Conservation (phyloP, 1,140 invertebrate genomes). For the Lethocerus indicus region DNA sequence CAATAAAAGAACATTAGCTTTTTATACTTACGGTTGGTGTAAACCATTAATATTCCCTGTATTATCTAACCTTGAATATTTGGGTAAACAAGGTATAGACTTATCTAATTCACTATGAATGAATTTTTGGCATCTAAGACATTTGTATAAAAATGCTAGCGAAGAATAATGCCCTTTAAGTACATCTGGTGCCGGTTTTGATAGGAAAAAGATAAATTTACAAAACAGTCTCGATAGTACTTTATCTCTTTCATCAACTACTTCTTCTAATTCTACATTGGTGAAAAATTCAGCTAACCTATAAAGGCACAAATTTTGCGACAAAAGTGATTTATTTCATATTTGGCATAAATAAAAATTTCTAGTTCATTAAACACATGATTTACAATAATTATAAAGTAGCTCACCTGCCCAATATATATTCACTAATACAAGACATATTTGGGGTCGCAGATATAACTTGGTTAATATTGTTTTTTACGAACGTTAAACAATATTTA, state of each 20-base stretch:
- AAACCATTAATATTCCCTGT: too few relatives aligned
- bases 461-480: conserved; percentile 60
- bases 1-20: too few relatives aligned
- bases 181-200: conserved; percentile 48
- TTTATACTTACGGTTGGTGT: too few relatives aligned
- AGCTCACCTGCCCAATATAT: conserved; percentile 45
- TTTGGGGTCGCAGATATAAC: conserved; percentile 61
- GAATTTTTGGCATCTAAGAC: conserved; percentile 40
- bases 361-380: background rate
- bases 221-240: conserved; percentile 66
- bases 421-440: conserved; percentile 65
- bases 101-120: conserved; percentile 13
- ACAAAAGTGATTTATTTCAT: background rate
- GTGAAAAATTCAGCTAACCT: conserved; percentile 64
- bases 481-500: conserved; percentile 61
- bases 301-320: conserved; percentile 17
- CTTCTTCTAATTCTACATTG: conserved; percentile 55
- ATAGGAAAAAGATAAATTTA: conserved; percentile 58
- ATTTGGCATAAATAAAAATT: background rate
- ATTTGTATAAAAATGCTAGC: conserved; percentile 45
- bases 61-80: too few relatives aligned
- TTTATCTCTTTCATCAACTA: conserved; percentile 65
- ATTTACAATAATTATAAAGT: background rate
- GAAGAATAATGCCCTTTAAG: conserved; percentile 59
- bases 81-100: conserved; percentile 15